phyloP scores from a whole-genome alignment of 2,113 vertebrate genomes.

The Hyperoodon ampullatus region DNA sequence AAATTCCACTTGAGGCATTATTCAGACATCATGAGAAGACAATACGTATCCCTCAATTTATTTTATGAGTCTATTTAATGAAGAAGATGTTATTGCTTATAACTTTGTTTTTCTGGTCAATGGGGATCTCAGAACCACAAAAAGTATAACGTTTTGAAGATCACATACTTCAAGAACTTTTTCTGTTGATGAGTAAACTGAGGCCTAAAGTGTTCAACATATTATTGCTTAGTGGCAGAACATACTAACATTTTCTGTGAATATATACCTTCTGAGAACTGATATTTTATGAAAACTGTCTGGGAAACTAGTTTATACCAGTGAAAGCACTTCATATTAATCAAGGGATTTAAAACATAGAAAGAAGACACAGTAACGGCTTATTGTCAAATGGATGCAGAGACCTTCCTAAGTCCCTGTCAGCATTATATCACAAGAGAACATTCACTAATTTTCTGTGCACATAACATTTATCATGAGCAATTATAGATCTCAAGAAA shows the following conservation, averaged over 20 bases:
- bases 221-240: neutral
- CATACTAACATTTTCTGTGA: neutral
- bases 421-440: neutral
- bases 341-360: neutral
- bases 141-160: neutral
- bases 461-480: neutral
- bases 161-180: neutral
- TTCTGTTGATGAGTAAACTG: neutral
- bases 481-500: neutral
- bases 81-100: neutral
- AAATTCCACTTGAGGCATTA: neutral
- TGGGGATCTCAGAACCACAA: neutral
- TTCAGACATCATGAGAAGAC: neutral
- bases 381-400: neutral
- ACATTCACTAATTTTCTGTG: neutral
- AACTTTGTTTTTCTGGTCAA: neutral
- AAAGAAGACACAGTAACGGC: neutral
- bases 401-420: neutral
- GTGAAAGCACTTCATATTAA: neutral
- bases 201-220: neutral
- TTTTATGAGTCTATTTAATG: neutral
- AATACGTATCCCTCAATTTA: neutral
- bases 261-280: neutral
- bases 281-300: slow-evolving; percentile 1
- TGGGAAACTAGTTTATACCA: neutral